These are phyloP conservation scores for Xanthorhoe designata DNA, from an alignment of 2,888 invertebrate species.

Conservation along the genomic window DNA sequence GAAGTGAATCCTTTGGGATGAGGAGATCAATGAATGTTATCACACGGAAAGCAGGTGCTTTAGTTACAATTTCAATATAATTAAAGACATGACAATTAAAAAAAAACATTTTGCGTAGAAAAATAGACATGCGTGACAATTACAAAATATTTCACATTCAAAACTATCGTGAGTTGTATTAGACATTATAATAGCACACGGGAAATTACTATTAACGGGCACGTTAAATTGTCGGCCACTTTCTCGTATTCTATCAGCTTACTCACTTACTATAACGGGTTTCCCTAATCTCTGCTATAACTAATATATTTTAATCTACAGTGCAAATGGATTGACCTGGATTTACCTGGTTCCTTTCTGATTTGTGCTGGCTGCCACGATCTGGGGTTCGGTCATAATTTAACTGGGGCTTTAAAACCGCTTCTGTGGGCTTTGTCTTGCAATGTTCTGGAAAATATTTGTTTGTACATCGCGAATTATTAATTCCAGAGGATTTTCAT, in stretches of 20 bases:
- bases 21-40: slow-evolving; percentile 37
- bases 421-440: slow-evolving; percentile 28
- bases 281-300: too few species aligned
- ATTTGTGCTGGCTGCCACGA: slow-evolving; percentile 9
- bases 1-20: slow-evolving; percentile 57
- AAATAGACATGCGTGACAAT: neutral
- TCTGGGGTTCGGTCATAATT: slow-evolving; percentile 27
- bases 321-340: neutral
- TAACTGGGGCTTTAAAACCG: slow-evolving; percentile 35
- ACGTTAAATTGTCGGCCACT: neutral
- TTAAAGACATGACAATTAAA: too few species aligned
- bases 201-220: too few species aligned
- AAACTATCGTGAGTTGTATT: too few species aligned
- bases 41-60: slow-evolving; percentile 1
- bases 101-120: too few species aligned
- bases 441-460: slow-evolving; percentile 30
- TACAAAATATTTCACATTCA: neutral
- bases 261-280: too few species aligned
- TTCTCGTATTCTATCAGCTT: too few species aligned
- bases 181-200: too few species aligned
- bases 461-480: slow-evolving; percentile 24
- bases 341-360: slow-evolving; percentile 5
- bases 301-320: too few species aligned
- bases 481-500: slow-evolving; percentile 24
- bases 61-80: neutral